Conservation (phyloP, 2,888 invertebrate species). For the Orthonychiurus folsomi region DNA sequence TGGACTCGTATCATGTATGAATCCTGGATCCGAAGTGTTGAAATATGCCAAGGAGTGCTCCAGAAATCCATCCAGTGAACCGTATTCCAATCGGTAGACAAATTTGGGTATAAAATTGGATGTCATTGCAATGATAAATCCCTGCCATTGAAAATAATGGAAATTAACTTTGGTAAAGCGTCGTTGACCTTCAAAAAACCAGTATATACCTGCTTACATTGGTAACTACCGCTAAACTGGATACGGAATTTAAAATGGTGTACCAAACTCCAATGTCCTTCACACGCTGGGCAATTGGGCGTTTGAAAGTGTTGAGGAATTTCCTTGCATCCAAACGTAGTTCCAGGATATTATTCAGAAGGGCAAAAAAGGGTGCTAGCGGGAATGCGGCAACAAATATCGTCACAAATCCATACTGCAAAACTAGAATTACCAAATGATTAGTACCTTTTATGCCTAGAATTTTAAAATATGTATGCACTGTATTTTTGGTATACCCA, state of each 20-base stretch:
- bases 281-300: constrained; percentile 75
- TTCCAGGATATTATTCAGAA: constrained; percentile 90
- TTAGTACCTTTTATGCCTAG: background rate
- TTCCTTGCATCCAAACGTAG: constrained; percentile 90
- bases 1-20: background rate
- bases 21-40: background rate
- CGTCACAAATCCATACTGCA: constrained; percentile 95
- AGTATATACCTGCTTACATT: constrained; percentile 78
- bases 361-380: constrained; percentile 85
- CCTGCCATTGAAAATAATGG: constrained; percentile 58
- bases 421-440: constrained; percentile 50
- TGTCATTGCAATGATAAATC: constrained; percentile 92
- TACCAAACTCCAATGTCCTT: constrained; percentile 92
- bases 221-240: constrained; percentile 82
- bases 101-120: constrained; percentile 88
- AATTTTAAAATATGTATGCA: background rate
- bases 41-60: background rate
- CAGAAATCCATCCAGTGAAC: constrained; percentile 4
- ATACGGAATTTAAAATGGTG: constrained; percentile 79
- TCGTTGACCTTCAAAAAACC: background rate
- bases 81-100: constrained; percentile 53
- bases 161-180: background rate
- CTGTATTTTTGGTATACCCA: constrained; percentile 57
- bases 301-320: constrained; percentile 69
- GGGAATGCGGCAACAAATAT: constrained; percentile 97